These are phyloP conservation scores for Phoenoteleia sp. DNA, from an alignment of 2,888 invertebrate species.

Conservation along the genomic window DNA sequence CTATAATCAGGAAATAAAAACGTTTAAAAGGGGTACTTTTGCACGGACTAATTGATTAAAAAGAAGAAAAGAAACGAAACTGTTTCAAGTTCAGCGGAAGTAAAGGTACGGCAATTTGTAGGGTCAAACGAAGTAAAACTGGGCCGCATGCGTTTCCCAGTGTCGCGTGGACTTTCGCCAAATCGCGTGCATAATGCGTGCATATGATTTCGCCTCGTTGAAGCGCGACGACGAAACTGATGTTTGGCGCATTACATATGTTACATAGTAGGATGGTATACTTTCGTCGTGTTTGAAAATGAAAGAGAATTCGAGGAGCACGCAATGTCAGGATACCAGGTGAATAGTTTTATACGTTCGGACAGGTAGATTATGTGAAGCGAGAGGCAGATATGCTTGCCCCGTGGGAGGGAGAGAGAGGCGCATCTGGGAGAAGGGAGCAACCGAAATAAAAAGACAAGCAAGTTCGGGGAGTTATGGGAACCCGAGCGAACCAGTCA, in stretches of 20 bases:
- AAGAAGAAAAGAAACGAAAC: constrained; percentile 45
- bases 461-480: constrained; percentile 72
- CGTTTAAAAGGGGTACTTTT: constrained; percentile 61
- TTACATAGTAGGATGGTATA: constrained; percentile 39
- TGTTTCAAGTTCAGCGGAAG: constrained; percentile 72
- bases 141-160: constrained; percentile 57
- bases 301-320: constrained; percentile 72
- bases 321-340: constrained; percentile 76
- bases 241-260: constrained; percentile 65
- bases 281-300: constrained; percentile 46
- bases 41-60: constrained; percentile 54
- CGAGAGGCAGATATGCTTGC: constrained; percentile 23
- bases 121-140: constrained; percentile 61
- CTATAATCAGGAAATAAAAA: constrained; percentile 55
- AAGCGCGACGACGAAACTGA: constrained; percentile 68
- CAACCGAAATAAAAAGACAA: constrained; percentile 59
- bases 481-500: constrained; percentile 65
- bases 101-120: constrained; percentile 53
- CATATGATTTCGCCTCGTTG: constrained; percentile 71
- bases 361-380: constrained; percentile 65
- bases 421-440: constrained; percentile 21
- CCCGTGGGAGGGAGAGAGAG: constrained; percentile 27
- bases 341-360: constrained; percentile 71
- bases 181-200: constrained; percentile 66
- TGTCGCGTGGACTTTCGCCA: constrained; percentile 68